Evolutionary conservation across 2,113 vertebrate species (phyloP).

Genomic region (Pollimyrus isidori): DNA sequence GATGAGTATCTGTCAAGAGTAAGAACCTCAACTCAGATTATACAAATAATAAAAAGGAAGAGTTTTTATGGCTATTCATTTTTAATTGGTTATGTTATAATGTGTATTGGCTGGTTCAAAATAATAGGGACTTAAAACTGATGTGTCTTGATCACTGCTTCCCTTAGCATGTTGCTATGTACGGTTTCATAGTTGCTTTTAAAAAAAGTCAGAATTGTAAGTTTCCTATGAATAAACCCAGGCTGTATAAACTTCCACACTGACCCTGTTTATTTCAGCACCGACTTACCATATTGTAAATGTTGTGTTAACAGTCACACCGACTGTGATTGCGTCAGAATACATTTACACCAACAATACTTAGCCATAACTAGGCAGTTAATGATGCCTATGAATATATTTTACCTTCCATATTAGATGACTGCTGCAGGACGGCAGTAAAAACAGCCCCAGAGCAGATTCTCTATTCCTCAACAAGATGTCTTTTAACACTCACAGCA

Average conservation of each 20-base stretch:
- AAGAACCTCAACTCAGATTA: not conserved
- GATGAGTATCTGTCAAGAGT: not conserved
- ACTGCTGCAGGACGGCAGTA: slow-evolving; percentile 51
- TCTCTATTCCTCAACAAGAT: slow-evolving; percentile 65
- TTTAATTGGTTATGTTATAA: not conserved
- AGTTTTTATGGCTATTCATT: not conserved
- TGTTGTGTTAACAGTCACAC: not conserved
- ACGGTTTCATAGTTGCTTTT: not conserved
- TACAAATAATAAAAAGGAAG: not conserved
- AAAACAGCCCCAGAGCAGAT: slow-evolving; percentile 35
- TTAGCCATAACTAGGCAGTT: slow-evolving; percentile 61
- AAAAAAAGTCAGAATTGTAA: not conserved
- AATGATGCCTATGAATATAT: slow-evolving; percentile 62
- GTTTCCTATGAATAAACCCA: not conserved
- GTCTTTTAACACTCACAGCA: slow-evolving; percentile 71
- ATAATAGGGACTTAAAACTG: not conserved
- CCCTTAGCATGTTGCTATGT: not conserved
- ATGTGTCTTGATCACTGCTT: not conserved
- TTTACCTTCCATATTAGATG: slow-evolving; percentile 60
- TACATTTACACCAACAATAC: slow-evolving; percentile 33
- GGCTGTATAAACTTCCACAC: not conserved
- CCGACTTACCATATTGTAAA: not conserved
- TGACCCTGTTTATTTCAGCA: not conserved
- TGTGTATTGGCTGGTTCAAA: not conserved
- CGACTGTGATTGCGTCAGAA: not conserved